Evolutionary conservation across 2,888 invertebrate genomes (phyloP).

Genomic region (Electrophaes corylata): DNA sequence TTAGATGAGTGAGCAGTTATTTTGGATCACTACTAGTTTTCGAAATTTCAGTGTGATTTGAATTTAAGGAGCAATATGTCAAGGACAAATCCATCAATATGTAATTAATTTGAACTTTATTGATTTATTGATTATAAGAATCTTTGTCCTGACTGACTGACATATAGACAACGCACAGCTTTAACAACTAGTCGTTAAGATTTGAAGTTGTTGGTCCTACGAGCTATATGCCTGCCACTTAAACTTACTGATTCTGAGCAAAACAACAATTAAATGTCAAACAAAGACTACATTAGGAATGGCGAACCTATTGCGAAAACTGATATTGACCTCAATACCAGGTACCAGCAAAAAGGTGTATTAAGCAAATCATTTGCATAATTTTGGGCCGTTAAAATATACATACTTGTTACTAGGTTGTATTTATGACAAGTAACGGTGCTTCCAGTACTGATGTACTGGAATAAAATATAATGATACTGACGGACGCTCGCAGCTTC

Average conservation of each 20-base stretch:
- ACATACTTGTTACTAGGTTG: background rate
- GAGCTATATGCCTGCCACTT: too few relatives aligned
- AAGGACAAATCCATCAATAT: slow-evolving; percentile 3
- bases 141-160: too few relatives aligned
- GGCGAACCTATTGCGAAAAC: slow-evolving; percentile 25
- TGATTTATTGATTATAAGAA: too few relatives aligned
- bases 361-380: slow-evolving; percentile 12
- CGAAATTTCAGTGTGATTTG: background rate
- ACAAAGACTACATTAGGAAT: slow-evolving; percentile 17
- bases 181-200: too few relatives aligned
- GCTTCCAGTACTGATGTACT: too few relatives aligned
- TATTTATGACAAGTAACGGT: too few relatives aligned
- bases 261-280: slow-evolving; percentile 16
- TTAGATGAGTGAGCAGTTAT: background rate
- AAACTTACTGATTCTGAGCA: too few relatives aligned
- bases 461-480: too few relatives aligned
- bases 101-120: background rate
- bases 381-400: background rate
- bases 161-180: too few relatives aligned
- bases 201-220: too few relatives aligned
- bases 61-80: background rate
- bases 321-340: slow-evolving; percentile 39
- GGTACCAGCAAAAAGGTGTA: too few relatives aligned
- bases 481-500: too few relatives aligned
- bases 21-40: background rate